A percentile compares a stretch with the other conserved stretches of the same genome.
These are phyloP conservation scores for Neocrepidodera transversa DNA, from an alignment of 2,888 invertebrate species.

Conservation along the genomic window DNA sequence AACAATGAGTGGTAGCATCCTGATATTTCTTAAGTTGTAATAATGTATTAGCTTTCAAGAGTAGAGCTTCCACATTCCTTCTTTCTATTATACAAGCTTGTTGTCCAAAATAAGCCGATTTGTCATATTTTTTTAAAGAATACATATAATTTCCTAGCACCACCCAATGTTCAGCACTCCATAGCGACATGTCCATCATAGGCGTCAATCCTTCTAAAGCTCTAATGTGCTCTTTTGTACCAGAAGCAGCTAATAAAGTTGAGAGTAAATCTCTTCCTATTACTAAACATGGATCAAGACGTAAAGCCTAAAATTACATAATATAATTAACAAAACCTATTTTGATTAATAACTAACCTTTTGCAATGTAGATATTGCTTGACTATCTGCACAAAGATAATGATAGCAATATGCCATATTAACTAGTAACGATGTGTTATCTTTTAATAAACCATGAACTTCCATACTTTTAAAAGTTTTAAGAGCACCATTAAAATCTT, in stretches of 20 bases:
- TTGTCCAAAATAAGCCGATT: slow-evolving; percentile 76
- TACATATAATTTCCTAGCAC: slow-evolving; percentile 76
- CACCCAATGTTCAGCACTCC: slow-evolving; percentile 73
- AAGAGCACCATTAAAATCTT: slow-evolving; percentile 74
- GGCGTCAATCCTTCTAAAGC: slow-evolving; percentile 51
- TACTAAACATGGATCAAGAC: slow-evolving; percentile 50
- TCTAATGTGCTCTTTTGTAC: slow-evolving; percentile 52
- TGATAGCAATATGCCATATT: slow-evolving; percentile 77
- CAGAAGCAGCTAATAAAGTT: slow-evolving; percentile 51
- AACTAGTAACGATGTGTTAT: slow-evolving; percentile 72
- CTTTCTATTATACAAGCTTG: slow-evolving; percentile 69
- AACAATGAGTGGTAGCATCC: slow-evolving; percentile 71
- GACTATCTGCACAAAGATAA: slow-evolving; percentile 73
- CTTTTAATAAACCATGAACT: slow-evolving; percentile 68
- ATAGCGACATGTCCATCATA: slow-evolving; percentile 51
- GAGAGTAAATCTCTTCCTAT: slow-evolving; percentile 53
- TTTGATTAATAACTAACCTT: slow-evolving; percentile 52
- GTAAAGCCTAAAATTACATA: slow-evolving; percentile 46
- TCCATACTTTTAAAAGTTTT: slow-evolving; percentile 72
- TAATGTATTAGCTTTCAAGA: slow-evolving; percentile 75
- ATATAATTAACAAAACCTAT: neutral
- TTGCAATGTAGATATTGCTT: slow-evolving; percentile 66
- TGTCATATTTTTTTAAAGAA: slow-evolving; percentile 69
- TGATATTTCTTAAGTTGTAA: slow-evolving; percentile 71
- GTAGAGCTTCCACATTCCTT: slow-evolving; percentile 73